Conservation (phyloP, 1,140 invertebrate species). For the Hermatobates lingyangjiaoensis region DNA sequence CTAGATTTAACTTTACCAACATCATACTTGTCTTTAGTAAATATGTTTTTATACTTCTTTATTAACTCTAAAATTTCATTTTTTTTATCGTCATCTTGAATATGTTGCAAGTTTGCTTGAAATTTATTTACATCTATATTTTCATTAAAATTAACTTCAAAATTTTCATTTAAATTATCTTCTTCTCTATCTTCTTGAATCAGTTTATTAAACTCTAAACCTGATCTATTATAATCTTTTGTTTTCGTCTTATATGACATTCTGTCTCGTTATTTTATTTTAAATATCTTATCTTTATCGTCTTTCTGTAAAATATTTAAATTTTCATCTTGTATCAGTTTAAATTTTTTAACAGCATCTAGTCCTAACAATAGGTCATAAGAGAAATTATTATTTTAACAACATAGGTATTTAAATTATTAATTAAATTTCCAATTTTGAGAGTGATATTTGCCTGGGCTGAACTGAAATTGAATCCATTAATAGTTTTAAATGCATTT, state of each 20-base stretch:
- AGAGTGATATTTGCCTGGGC: constrained; percentile 16
- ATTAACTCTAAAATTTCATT: constrained; percentile 1
- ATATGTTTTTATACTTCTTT: constrained; percentile 8
- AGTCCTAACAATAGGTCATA: constrained; percentile 15
- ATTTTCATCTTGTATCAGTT: constrained; percentile 14
- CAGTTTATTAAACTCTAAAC: neutral
- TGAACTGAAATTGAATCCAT: neutral
- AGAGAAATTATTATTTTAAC: constrained; percentile 12
- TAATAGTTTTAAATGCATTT: constrained; percentile 2
- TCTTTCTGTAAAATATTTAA: constrained; percentile 13
- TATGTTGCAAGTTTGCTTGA: neutral
- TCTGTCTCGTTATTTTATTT: neutral
- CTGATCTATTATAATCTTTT: neutral
- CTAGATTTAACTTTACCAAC: constrained; percentile 7
- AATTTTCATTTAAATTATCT: constrained; percentile 8
- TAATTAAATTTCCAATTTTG: constrained; percentile 15
- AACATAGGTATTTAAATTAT: constrained; percentile 12
- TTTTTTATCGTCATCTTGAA: neutral
- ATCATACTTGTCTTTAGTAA: constrained; percentile 14
- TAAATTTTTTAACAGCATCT: constrained; percentile 13
- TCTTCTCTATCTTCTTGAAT: constrained; percentile 18
- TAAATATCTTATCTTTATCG: constrained; percentile 15
- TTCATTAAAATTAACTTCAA: constrained; percentile 1
- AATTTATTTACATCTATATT: neutral
- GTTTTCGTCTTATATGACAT: neutral